Evolutionary conservation across 1,140 invertebrate genomes (phyloP), one percentile per base, ranked within the genome.

Genomic region (Colletes latitarsis): DNA sequence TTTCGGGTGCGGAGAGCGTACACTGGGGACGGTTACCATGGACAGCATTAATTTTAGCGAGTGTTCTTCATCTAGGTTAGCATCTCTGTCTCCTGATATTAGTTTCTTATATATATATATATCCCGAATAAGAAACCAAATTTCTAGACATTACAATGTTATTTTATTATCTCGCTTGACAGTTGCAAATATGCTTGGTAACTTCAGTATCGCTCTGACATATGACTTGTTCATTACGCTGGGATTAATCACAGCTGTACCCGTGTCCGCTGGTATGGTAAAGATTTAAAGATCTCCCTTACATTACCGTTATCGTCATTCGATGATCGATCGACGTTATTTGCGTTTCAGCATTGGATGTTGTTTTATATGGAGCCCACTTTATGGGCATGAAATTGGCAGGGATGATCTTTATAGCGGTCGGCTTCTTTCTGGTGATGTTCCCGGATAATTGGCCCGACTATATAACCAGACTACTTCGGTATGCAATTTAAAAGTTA

Each of bases 371-470:
- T 90, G 95, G 95, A 70, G 96, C 96, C 2, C 94, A 96, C 83
- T 99, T 99, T 92, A 96, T 97, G 88, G 98, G 97, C 19, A 99
- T 99, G 98, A 98, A 98, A 94, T 93, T 99, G 82, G 97, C 97
- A 39, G 98, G 98, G 71, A 97, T 98, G 88, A 96, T 98, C 77
- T 94, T 98, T 15, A 98, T 98, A 87, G 95, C 96, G 5, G 96
- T 98, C 71, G 97, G 98, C 69, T 98, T 98, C 93, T 97, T 98
- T 90, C 94, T 99, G 52, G 98, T 98, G 68, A 97, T 99, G 95
- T 97, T 99, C 87, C 98, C 98, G 3, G 97, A 98, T 91, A 98
- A 98, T 93, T 99, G 98, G 98, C 97, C 98, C 4, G 96, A 98
- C 90, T 98, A 98, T 91, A 97, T 98, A 90, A 98, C 97, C 81